Percentiles rank a stretch among this genome's conserved stretches.
These are phyloP conservation scores for Rhincodon typus DNA, from an alignment of 2,797 vertebrate species.

Conservation along the genomic window DNA sequence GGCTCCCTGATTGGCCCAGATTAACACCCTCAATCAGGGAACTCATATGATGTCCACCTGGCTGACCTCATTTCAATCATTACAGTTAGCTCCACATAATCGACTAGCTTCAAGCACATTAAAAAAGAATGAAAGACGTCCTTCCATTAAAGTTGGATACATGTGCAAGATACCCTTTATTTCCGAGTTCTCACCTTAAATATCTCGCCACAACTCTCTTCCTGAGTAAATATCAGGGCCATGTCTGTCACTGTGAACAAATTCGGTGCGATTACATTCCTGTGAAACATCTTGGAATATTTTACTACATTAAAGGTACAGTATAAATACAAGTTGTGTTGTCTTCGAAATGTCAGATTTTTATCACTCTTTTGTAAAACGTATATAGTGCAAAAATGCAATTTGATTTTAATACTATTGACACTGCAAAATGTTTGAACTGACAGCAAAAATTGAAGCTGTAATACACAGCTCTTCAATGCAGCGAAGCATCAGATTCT, in stretches of 20 bases:
- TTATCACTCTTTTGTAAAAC: neutral
- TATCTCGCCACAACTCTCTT: neutral
- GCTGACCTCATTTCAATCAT: too few relatives aligned
- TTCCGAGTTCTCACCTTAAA: neutral
- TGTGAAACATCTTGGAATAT: neutral
- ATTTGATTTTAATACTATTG: neutral
- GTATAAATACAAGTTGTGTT: neutral
- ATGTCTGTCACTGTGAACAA: neutral
- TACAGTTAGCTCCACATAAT: neutral
- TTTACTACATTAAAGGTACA: neutral
- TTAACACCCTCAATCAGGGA: too few relatives aligned
- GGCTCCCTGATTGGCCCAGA: too few relatives aligned
- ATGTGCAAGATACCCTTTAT: neutral
- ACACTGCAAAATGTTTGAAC: slow-evolving; percentile 3
- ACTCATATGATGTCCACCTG: too few relatives aligned
- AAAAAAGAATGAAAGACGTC: neutral
- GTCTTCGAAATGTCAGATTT: neutral
- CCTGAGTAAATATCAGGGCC: neutral
- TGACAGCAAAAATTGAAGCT: neutral
- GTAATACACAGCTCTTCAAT: neutral
- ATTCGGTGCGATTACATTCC: neutral
- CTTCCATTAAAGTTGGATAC: neutral
- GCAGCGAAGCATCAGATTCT: neutral
- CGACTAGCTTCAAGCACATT: neutral
- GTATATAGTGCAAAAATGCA: neutral